Percentiles rank a stretch among this genome's conserved stretches.
phyloP scores from a whole-genome alignment of 2,797 vertebrate genomes.

The Schizopygopsis malacanthus region DNA sequence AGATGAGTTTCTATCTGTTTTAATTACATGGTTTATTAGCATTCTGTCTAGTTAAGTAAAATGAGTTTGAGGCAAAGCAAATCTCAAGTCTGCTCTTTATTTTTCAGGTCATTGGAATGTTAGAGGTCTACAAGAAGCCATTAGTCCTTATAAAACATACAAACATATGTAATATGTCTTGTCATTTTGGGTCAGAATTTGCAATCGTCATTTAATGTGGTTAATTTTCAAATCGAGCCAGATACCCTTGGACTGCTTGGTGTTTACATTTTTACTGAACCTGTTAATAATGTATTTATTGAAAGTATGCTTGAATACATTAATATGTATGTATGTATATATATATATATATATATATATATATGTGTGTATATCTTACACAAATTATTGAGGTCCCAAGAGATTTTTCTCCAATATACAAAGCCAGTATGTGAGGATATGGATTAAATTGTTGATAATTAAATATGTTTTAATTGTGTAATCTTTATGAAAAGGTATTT shows the following conservation, averaged over 20 bases:
- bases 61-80: conserved; percentile 73
- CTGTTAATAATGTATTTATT: neutral
- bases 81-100: conserved; percentile 56
- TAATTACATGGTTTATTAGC: conserved; percentile 63
- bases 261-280: neutral
- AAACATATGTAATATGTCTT: conserved; percentile 8
- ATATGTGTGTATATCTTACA: neutral
- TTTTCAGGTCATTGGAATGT: neutral
- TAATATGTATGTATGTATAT: too few species aligned
- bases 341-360: too few species aligned
- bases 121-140: neutral
- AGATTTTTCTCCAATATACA: neutral
- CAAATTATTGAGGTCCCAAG: neutral
- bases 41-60: conserved; percentile 67
- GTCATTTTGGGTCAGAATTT: neutral
- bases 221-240: neutral
- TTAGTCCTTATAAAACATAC: neutral
- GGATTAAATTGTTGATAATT: neutral
- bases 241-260: neutral
- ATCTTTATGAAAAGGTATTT: neutral
- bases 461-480: conserved; percentile 16
- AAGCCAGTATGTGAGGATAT: neutral
- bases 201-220: neutral
- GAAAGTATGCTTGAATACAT: neutral
- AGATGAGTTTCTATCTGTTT: conserved; percentile 66